These are phyloP conservation scores for Natrix natrix DNA, from an alignment of 2,797 vertebrate genomes.

Conservation along the genomic window DNA sequence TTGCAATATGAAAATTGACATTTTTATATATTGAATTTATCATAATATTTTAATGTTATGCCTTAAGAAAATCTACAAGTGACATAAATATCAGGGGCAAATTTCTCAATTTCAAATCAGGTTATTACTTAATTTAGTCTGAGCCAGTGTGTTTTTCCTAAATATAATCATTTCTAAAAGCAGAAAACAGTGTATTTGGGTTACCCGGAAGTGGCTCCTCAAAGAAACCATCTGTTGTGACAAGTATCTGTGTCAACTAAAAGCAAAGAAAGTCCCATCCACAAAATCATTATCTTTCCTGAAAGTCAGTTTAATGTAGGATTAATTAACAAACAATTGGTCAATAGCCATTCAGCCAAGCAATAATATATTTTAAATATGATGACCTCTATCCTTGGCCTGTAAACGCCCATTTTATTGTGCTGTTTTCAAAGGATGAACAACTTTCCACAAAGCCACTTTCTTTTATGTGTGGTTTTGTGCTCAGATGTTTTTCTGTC, in stretches of 20 bases:
- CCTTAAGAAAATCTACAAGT: background rate
- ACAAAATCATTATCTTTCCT: background rate
- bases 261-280: background rate
- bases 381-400: background rate
- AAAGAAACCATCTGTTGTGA: background rate
- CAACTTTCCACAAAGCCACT: background rate
- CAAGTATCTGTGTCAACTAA: background rate
- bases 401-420: background rate
- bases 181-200: background rate
- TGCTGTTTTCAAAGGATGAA: background rate
- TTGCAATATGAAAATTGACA: background rate
- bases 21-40: background rate
- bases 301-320: background rate
- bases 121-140: background rate
- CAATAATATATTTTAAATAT: background rate
- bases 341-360: background rate
- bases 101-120: background rate
- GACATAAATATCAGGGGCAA: background rate
- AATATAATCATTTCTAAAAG: background rate
- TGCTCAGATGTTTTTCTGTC: slow-evolving; percentile 44
- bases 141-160: background rate
- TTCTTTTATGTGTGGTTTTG: background rate
- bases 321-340: background rate
- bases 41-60: background rate
- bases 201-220: background rate